Conservation (phyloP, 2,797 vertebrate species). For the Fratercula arctica region DNA sequence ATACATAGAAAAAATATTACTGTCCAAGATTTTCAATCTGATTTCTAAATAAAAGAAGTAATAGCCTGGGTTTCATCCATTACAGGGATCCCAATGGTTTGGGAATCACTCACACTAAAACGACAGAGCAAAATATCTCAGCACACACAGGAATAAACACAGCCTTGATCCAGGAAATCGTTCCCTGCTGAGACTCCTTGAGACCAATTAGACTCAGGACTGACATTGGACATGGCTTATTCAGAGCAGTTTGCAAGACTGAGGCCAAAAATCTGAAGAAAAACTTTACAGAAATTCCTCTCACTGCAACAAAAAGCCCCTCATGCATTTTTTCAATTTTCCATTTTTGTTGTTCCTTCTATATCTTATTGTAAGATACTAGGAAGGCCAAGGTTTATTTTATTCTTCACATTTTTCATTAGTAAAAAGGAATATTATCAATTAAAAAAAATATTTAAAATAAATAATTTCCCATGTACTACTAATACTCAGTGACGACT, state of each 20-base stretch:
- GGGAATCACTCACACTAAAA: neutral
- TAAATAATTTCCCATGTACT: neutral
- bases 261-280: neutral
- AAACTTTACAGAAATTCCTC: neutral
- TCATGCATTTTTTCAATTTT: neutral
- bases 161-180: neutral
- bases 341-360: neutral
- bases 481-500: neutral
- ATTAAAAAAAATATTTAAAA: neutral
- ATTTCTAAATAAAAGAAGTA: slow-evolving; percentile 51
- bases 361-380: neutral
- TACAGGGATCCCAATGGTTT: neutral
- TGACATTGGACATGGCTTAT: neutral
- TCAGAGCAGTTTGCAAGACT: neutral
- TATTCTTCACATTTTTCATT: neutral
- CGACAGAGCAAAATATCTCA: neutral
- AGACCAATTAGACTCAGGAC: neutral
- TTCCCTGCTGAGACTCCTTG: neutral
- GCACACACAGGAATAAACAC: neutral
- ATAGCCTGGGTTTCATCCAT: neutral
- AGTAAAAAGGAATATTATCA: neutral
- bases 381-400: neutral
- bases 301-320: neutral
- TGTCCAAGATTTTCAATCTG: neutral
- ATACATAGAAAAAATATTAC: neutral